A percentile compares a stretch with the other conserved stretches of the same genome.
Conservation (phyloP, 1,140 invertebrate species). For the Drosophila saltans region DNA sequence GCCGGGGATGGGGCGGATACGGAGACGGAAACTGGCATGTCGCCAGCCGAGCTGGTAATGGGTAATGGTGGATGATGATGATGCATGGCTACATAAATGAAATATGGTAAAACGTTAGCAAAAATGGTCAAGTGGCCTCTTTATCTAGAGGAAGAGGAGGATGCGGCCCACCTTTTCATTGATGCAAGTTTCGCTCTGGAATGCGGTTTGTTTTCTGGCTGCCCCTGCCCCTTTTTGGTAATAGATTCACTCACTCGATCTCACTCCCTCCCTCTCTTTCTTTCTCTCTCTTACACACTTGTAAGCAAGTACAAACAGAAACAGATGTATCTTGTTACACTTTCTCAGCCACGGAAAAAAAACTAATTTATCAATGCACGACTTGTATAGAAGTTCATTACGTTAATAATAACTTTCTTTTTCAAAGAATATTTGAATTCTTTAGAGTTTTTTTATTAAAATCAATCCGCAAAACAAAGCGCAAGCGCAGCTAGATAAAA, state of each 20-base stretch:
- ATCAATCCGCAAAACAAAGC: constrained; percentile 18
- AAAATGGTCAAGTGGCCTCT: not conserved
- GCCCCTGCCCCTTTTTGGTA: constrained; percentile 51
- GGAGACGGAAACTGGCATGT: constrained; percentile 20
- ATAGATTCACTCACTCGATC: constrained; percentile 27
- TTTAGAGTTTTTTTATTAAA: not conserved
- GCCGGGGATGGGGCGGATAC: constrained; percentile 18
- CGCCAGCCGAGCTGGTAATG: constrained; percentile 51
- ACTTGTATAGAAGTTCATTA: not conserved
- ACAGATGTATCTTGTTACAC: constrained; percentile 48
- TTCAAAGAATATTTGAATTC: not conserved
- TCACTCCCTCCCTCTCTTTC: constrained; percentile 32
- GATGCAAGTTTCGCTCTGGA: constrained; percentile 56
- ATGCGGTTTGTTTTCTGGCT: constrained; percentile 61
- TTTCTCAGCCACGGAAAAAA: constrained; percentile 6
- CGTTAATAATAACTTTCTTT: not conserved
- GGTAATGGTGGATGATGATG: constrained; percentile 75
- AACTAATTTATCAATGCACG: not conserved
- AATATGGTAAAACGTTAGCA: constrained; percentile 18
- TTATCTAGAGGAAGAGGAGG: constrained; percentile 22
- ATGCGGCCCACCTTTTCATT: constrained; percentile 69
- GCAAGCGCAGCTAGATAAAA: constrained; percentile 50
- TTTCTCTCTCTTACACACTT: constrained; percentile 52
- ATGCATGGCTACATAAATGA: constrained; percentile 54
- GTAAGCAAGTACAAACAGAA: constrained; percentile 48